phyloP scores from a whole-genome alignment of 1,140 invertebrate genomes.

The Heliconius congener region DNA sequence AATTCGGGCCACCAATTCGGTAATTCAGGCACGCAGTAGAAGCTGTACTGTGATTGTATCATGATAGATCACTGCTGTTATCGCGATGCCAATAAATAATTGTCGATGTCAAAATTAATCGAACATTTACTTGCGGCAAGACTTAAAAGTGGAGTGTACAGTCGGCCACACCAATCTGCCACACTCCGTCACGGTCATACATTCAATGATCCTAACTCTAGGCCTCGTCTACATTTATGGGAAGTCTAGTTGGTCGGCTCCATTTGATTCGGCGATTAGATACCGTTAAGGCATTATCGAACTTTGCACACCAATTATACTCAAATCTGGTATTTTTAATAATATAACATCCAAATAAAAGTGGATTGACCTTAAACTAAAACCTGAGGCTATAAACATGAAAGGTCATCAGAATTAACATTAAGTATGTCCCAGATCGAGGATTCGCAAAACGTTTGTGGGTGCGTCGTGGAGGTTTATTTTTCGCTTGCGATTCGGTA shows the following conservation, averaged over 20 bases:
- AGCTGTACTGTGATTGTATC: slow-evolving; percentile 58
- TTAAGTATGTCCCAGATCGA: slow-evolving; percentile 67
- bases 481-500: slow-evolving; percentile 57
- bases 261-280: slow-evolving; percentile 31
- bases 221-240: slow-evolving; percentile 39
- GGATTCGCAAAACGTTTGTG: slow-evolving; percentile 60
- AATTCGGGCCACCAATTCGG: slow-evolving; percentile 67
- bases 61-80: slow-evolving; percentile 55
- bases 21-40: slow-evolving; percentile 51
- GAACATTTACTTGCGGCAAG: slow-evolving; percentile 14
- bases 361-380: slow-evolving; percentile 64
- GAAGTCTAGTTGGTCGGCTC: slow-evolving; percentile 36
- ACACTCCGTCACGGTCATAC: slow-evolving; percentile 32
- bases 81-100: slow-evolving; percentile 37
- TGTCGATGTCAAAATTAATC: slow-evolving; percentile 24
- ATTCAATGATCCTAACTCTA: slow-evolving; percentile 30
- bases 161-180: slow-evolving; percentile 14
- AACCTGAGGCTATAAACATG: slow-evolving; percentile 66
- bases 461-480: slow-evolving; percentile 60
- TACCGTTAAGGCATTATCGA: slow-evolving; percentile 48
- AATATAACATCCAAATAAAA: slow-evolving; percentile 56
- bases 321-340: slow-evolving; percentile 47
- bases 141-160: slow-evolving; percentile 1
- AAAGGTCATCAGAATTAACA: slow-evolving; percentile 74
- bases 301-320: slow-evolving; percentile 45